Base-by-base conservation (phyloP, 2,113 vertebrate species). In the Rhabdornis inornatus region DNA sequence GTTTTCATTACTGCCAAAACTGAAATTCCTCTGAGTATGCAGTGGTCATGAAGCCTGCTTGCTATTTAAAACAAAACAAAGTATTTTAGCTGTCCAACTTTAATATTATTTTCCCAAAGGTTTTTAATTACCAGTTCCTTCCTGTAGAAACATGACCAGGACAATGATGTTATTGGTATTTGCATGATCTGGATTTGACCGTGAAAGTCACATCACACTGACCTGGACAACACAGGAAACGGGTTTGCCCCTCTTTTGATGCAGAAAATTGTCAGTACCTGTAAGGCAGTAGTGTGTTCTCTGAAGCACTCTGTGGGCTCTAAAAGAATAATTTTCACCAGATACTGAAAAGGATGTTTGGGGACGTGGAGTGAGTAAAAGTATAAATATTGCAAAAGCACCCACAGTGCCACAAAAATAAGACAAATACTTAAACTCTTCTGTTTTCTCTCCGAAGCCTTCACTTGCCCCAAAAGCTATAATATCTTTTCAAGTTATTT, bases 301-400 rank as follows among this genome's bases (percentile, higher is more conserved):
- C 88, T 55, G 59, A 64, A 45, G 10, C 24, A 24, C 64, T 78
- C n/a, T 81, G 17, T 77, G 71, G 16, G 27, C 47, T 91, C 56
- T 31, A 65, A 45, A 11, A 68, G 5, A 81, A 17, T 35, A 66
- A 53, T 59, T 23, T 68, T 87, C 56, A 35, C 52, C 87, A 89
- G 64, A 84, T 66, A 77, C 31, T 47, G 24, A 49, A 95, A 92
- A 56, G 11, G 23, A 92, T 78, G 39, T 81, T 27, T 72, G 17
- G 6, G 75, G 21, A 8, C 53, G 31, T 66, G 42, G 45, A 22
- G 12, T 57, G 44, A 95, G 70, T 90, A 90, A 94, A 96, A 94
- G 87, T 92, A 20, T n/a, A 91, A 87, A 20, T 56, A 76, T 90
- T 83, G 53, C 83, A 92, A 95, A 88, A 95, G 49, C 40, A 86